These are phyloP conservation scores for Crotalus helleri DNA, from an alignment of 2,113 vertebrate species.

Conservation along the genomic window DNA sequence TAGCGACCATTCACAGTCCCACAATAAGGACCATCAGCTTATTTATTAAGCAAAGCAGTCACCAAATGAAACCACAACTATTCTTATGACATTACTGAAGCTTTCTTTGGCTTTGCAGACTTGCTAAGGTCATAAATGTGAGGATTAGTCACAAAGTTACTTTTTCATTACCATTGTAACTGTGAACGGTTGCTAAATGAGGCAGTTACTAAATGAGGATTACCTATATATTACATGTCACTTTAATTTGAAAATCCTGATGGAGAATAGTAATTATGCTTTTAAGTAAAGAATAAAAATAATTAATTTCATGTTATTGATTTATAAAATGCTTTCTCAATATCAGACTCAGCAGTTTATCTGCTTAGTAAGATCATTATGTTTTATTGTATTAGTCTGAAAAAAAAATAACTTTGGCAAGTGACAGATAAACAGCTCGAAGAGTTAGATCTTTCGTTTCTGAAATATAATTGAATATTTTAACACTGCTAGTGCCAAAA, in stretches of 20 bases:
- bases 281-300: neutral
- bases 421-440: slow-evolving; percentile 25
- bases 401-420: slow-evolving; percentile 25
- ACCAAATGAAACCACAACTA: neutral
- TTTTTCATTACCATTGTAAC: neutral
- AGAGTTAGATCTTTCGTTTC: slow-evolving; percentile 12
- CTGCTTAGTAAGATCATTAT: slow-evolving; percentile 23
- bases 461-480: slow-evolving; percentile 26
- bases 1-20: neutral
- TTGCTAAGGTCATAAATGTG: neutral
- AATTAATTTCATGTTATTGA: slow-evolving; percentile 11
- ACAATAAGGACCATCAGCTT: neutral
- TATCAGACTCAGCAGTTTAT: slow-evolving; percentile 33
- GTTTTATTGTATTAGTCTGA: slow-evolving; percentile 31
- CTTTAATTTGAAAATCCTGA: slow-evolving; percentile 4
- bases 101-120: neutral
- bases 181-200: neutral
- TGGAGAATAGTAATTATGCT: neutral
- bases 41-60: neutral
- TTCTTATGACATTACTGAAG: neutral
- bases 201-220: neutral
- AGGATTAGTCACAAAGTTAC: neutral
- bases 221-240: neutral
- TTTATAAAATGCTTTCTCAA: slow-evolving; percentile 26
- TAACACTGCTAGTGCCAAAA: slow-evolving; percentile 26